Evolutionary conservation across 2,888 invertebrate genomes (phyloP).

Genomic region (Epinotia nisella): DNA sequence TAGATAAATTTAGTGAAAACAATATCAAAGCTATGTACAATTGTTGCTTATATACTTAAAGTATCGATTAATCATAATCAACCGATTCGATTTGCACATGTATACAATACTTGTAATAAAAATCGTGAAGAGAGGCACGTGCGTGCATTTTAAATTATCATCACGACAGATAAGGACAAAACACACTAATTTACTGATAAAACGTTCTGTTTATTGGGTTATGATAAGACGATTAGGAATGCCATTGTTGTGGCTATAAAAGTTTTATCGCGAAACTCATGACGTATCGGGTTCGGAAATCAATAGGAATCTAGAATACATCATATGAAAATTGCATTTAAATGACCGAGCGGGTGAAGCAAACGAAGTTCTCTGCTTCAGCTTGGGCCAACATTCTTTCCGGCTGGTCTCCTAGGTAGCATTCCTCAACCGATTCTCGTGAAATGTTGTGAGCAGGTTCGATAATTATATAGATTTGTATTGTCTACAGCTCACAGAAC

Average conservation of each 20-base stretch:
- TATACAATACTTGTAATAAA: constrained; percentile 14
- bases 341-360: too few species aligned
- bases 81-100: constrained; percentile 29
- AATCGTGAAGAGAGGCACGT: constrained; percentile 11
- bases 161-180: constrained; percentile 62
- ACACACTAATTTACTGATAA: constrained; percentile 61
- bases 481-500: too few species aligned
- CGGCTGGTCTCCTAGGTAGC: too few species aligned
- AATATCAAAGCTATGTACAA: constrained; percentile 76
- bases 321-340: constrained; percentile 11
- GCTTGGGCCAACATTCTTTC: too few species aligned
- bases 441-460: too few species aligned
- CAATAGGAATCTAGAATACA: constrained; percentile 1
- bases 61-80: constrained; percentile 32
- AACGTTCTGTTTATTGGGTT: constrained; percentile 62
- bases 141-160: constrained; percentile 52
- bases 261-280: constrained; percentile 29
- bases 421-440: too few species aligned
- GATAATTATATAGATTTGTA: too few species aligned
- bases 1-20: constrained; percentile 71
- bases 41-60: constrained; percentile 45
- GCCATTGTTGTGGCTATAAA: constrained; percentile 36
- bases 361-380: too few species aligned
- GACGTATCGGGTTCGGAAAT: constrained; percentile 13
- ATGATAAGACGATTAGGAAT: constrained; percentile 55